Percentiles rank a stretch among this genome's conserved stretches.
These are phyloP conservation scores for Anarrhichthys ocellatus DNA, from an alignment of 2,113 vertebrate species.

Conservation along the genomic window DNA sequence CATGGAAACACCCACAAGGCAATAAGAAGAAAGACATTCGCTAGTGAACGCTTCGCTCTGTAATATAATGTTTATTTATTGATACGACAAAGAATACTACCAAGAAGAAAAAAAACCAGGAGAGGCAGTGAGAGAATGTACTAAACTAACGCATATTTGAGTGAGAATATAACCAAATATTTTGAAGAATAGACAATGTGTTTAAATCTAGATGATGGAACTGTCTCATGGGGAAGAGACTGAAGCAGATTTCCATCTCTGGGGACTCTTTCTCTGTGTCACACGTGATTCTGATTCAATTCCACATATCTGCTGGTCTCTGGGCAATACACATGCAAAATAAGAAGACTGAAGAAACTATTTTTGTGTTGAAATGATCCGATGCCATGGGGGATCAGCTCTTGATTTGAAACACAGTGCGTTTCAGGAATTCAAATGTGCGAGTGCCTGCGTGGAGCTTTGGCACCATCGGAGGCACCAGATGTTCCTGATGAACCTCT, in stretches of 20 bases:
- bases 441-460: constrained; percentile 75
- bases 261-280: constrained; percentile 3
- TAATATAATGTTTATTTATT: background rate
- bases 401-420: constrained; percentile 44
- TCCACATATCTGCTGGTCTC: constrained; percentile 22
- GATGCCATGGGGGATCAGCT: constrained; percentile 30
- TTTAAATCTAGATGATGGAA: background rate
- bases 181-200: background rate
- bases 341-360: background rate
- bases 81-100: background rate
- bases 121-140: background rate
- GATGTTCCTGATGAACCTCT: constrained; percentile 81
- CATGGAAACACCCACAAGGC: constrained; percentile 28
- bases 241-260: background rate
- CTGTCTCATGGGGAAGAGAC: background rate
- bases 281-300: constrained; percentile 41
- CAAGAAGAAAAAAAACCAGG: background rate
- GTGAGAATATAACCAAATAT: background rate
- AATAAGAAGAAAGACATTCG: background rate
- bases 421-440: constrained; percentile 52
- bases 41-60: background rate
- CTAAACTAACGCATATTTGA: background rate
- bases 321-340: constrained; percentile 1
- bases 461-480: constrained; percentile 75
- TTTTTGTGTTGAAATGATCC: constrained; percentile 23